Evolutionary conservation across 2,888 invertebrate species (phyloP).

Genomic region (Nowickia ferox): DNA sequence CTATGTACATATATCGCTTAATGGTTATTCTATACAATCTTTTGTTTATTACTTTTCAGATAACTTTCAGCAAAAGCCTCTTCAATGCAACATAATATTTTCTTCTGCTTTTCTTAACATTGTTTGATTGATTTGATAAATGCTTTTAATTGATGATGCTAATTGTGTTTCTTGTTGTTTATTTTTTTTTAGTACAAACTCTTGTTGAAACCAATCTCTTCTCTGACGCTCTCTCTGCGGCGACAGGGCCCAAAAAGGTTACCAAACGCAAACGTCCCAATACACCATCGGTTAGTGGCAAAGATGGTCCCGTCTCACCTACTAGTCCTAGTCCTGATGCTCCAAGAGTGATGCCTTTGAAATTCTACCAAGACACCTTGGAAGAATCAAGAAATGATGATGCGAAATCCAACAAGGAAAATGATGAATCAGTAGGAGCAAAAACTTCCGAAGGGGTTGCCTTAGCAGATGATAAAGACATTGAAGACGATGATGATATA

Average conservation of each 20-base stretch:
- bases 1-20: too few species aligned
- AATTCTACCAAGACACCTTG: constrained; percentile 96
- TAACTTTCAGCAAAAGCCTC: constrained; percentile 64
- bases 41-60: not conserved
- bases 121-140: not conserved
- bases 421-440: constrained; percentile 69
- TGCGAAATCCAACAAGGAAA: constrained; percentile 75
- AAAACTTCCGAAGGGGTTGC: constrained; percentile 61
- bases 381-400: constrained; percentile 84
- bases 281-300: constrained; percentile 84
- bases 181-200: constrained; percentile 85
- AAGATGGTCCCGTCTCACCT: constrained; percentile 86
- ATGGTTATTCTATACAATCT: too few species aligned
- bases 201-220: constrained; percentile 96
- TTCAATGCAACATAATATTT: constrained; percentile 45
- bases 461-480: constrained; percentile 66
- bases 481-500: constrained; percentile 82
- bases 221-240: constrained; percentile 94
- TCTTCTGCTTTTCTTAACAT: not conserved
- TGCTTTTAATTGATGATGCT: not conserved
- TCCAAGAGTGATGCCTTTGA: constrained; percentile 85
- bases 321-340: constrained; percentile 84
- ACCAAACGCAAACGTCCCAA: constrained; percentile 91
- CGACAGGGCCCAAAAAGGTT: constrained; percentile 89
- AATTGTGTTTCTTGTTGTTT: constrained; percentile 24